Evolutionary conservation across 2,888 invertebrate genomes (phyloP), one percentile per base, ranked within the genome.

Genomic region (Scaptomyza parva): DNA sequence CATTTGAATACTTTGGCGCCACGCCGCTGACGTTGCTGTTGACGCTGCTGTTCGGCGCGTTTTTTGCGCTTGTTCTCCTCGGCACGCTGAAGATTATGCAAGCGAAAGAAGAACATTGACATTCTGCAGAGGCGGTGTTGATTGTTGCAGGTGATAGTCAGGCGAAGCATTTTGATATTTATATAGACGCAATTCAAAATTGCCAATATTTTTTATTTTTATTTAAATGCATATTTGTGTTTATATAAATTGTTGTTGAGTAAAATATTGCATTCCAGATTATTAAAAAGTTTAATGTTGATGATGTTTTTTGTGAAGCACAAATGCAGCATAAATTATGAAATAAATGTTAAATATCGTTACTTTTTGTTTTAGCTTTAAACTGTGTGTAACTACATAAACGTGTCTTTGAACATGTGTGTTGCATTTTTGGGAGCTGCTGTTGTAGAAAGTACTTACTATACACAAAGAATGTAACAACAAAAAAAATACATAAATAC

Each of bases 31-130:
- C 93, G 91, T 69, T 91, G 91, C 80, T 92, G 90, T 39, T 91
- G 92, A 11, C 91, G 90, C 63, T 93, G 92, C 53, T 91, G 91
- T 70, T 92, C 92, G 58, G 75, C 92, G 86, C 94, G 93, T 89
- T 93, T 94, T 90, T 94, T 94, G 77, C 94, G 93, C 91, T 94
- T 94, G 89, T 94, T 94, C 92, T 96, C 96, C 93, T 96, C 96
- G 91, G 96, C 96, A 75, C 97, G 95, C 92, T 95, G 96, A 91
- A 96, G 94, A 93, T 96, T 97, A 94, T 96, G 97, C 92, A 97
- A 95, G 88, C 97, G 97, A 93, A 97, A 97, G 96, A 97, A 97
- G 94, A 97, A 97, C 94, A 97, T 95, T 94, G 97, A 97, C 97
- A 97, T 97, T 93, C 94, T 95, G 93, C 74, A 35, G 37, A n/a